Percentiles rank a stretch among this genome's conserved stretches.
Evolutionary conservation across 2,888 invertebrate genomes (phyloP).

Genomic region (Xylocampa areola): DNA sequence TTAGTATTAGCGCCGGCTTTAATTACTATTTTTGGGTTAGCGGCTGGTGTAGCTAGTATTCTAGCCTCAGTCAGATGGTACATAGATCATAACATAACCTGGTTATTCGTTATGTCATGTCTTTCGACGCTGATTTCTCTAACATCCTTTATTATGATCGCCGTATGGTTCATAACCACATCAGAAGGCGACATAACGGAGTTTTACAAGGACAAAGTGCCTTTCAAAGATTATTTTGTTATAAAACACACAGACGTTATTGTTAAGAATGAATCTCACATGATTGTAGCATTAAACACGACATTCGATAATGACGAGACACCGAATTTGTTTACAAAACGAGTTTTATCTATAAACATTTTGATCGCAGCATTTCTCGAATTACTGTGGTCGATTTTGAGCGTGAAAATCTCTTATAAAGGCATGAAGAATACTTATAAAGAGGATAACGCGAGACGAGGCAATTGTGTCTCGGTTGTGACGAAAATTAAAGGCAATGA

Average conservation of each 20-base stretch:
- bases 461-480: slow-evolving; percentile 87
- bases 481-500: slow-evolving; percentile 90
- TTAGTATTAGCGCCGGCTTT: slow-evolving; percentile 86
- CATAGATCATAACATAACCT: slow-evolving; percentile 91
- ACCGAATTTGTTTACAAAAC: slow-evolving; percentile 77
- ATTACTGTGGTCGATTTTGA: slow-evolving; percentile 90
- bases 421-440: slow-evolving; percentile 91
- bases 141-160: slow-evolving; percentile 79
- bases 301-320: slow-evolving; percentile 63
- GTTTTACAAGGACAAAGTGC: slow-evolving; percentile 81
- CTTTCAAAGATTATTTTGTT: slow-evolving; percentile 78
- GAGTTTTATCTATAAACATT: slow-evolving; percentile 90
- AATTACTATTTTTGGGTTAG: slow-evolving; percentile 86
- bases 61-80: slow-evolving; percentile 92
- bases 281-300: slow-evolving; percentile 74
- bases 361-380: slow-evolving; percentile 90
- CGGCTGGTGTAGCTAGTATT: slow-evolving; percentile 88
- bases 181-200: slow-evolving; percentile 77
- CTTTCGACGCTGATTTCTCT: slow-evolving; percentile 88
- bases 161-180: slow-evolving; percentile 81
- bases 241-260: slow-evolving; percentile 79
- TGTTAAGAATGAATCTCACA: slow-evolving; percentile 78
- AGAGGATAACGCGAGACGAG: slow-evolving; percentile 85
- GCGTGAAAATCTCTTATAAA: slow-evolving; percentile 89
- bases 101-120: slow-evolving; percentile 89